Percentiles rank a stretch among this genome's conserved stretches.
Evolutionary conservation across 2,113 vertebrate genomes (phyloP).

Genomic region (Irena cyanogastra): DNA sequence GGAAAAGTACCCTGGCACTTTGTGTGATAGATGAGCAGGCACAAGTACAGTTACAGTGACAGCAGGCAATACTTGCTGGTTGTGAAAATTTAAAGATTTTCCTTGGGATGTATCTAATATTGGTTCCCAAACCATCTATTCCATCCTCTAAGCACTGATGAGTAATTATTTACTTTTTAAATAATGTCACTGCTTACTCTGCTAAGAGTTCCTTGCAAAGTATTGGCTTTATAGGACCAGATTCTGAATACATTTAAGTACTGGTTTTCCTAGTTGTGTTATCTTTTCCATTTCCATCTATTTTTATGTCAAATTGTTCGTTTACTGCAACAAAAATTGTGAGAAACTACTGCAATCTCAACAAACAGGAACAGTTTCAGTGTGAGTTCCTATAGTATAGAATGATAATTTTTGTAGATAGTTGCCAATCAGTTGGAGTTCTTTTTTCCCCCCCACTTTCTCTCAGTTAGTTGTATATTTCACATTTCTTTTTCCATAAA

Average conservation of each 20-base stretch:
- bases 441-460: rapidly evolving
- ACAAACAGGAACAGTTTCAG: background rate
- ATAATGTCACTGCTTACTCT: background rate
- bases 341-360: background rate
- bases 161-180: background rate
- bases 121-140: background rate
- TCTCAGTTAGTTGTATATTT: background rate
- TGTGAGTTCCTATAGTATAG: background rate
- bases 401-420: background rate
- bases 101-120: background rate
- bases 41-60: background rate
- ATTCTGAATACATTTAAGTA: background rate
- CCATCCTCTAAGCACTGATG: background rate
- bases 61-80: background rate
- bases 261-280: background rate
- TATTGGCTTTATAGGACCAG: background rate
- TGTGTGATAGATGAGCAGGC: too few relatives aligned
- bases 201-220: background rate
- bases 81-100: background rate
- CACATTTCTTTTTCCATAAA: background rate
- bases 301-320: background rate
- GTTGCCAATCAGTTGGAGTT: background rate
- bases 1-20: background rate
- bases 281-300: background rate
- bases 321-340: background rate